Evolutionary conservation across 2,888 invertebrate genomes (phyloP).

Genomic region (Dryomyza anilis): DNA sequence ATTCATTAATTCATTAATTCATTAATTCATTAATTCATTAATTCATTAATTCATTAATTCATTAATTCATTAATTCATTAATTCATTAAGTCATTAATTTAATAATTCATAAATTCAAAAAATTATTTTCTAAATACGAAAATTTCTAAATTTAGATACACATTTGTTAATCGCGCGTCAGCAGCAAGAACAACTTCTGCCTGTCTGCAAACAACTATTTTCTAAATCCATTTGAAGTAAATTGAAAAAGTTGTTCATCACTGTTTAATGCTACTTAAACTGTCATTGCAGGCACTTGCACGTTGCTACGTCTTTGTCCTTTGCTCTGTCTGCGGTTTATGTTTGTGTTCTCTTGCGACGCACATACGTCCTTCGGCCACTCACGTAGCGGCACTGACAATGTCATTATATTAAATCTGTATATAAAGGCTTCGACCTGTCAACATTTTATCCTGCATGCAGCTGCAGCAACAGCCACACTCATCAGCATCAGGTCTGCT

Average conservation of each 20-base stretch:
- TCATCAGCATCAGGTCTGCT: neutral
- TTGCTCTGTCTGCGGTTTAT: neutral
- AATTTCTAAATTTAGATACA: too few relatives aligned
- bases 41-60: too few relatives aligned
- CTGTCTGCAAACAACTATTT: neutral
- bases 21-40: too few relatives aligned
- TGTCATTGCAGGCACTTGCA: slow-evolving; percentile 32
- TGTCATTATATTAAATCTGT: slow-evolving; percentile 27
- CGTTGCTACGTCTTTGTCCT: neutral
- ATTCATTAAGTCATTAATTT: too few relatives aligned
- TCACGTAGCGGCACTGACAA: slow-evolving; percentile 6
- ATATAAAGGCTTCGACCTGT: slow-evolving; percentile 28
- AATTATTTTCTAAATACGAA: too few relatives aligned
- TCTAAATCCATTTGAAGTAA: slow-evolving; percentile 25
- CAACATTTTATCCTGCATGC: slow-evolving; percentile 21
- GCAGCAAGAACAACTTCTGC: neutral
- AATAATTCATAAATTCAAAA: too few relatives aligned
- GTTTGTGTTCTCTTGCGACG: neutral
- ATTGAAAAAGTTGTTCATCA: slow-evolving; percentile 39
- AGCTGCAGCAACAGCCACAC: neutral
- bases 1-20: too few relatives aligned
- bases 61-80: too few relatives aligned
- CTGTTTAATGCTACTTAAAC: slow-evolving; percentile 38
- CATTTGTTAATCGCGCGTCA: neutral
- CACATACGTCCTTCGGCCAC: neutral